Base-by-base conservation (phyloP, 2,113 vertebrate species). In the Misgurnus mizolepis region DNA sequence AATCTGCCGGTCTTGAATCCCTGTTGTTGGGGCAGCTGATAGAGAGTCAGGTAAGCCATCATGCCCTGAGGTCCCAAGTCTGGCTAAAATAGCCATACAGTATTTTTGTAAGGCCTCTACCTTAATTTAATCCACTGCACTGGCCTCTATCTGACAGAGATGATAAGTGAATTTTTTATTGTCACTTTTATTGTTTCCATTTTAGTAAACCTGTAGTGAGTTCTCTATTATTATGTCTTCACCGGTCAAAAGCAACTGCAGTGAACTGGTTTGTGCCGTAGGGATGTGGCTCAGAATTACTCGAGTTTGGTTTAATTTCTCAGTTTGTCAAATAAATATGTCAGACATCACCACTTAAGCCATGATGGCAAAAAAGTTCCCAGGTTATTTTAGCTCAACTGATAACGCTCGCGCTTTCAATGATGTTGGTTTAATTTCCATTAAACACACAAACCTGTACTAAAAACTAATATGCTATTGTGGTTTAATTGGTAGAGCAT, bases 131-230 rank as follows among this genome's bases (percentile, higher is more conserved):
- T 67, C 14, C 67, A 58, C 40, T 67, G 60, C 49, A 68, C 47
- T 6, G 50, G n/a, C 55, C 39, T 69, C 65, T 8, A 1, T 45
- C 34, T 39, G 66, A 76, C 65, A 67, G 11, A 68, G 66, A 58
- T 67, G 74, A 68, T 45, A 67, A 75, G 58, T 60, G 73, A 76
- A 70, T 78, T 60, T n/a, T 50, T 78, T 75, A 62, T 43, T 76
- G 66, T 27, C 61, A 56, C 9, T 64, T 70, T 62, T 75, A 75
- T 70, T 76, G 71, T 61, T 17, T 14, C 66, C 50, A 55, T 83
- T 53, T 9, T 40, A 62, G 53, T 76, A 50, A 69, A 68, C 45
- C 15, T 56, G 68, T 39, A n/a, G 18, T 62, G 11, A 47, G 27
- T 53, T 47, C 14, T 7, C 5, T 15, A 27, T 75, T 62, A 67